Base-by-base conservation (phyloP, 2,888 invertebrate species). In the Fragum fragum region DNA sequence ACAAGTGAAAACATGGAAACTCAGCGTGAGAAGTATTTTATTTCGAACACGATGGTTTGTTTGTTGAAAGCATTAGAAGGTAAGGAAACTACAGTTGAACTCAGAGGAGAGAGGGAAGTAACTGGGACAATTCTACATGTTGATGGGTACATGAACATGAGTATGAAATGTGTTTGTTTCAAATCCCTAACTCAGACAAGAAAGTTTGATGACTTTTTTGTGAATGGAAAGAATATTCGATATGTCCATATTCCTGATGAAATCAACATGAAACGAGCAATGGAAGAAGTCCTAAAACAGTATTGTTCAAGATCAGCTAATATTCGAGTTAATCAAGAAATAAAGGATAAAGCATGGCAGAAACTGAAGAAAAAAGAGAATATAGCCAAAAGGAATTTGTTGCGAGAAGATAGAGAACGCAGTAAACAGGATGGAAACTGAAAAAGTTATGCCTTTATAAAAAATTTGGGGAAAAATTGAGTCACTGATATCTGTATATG, bases 231-330 rank as follows among this genome's bases (percentile, higher is more conserved):
- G 42, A 90, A 90, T 39, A 90, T 94, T 18, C 83, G 93, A 29
- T 93, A 89, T 89, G 93, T 94, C 0, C 92, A 93, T 59, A 91
- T 93, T 32, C 93, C 93, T n/a, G 93, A 93, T 76, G 88, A 92
- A 72, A 81, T 94, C 6, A 86, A 93, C 70, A 92, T 93, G 74
- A 83, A 86, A 61, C 77, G 85, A 32, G 86, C 90, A 0, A 91
- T 93, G 82, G 87, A 90, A 36, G 55, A 21, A 9, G 68, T 52
- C 18, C 55, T 83, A 21, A 80, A 72, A 61, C 14, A 66, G 57
- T 76, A 70, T 53, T 70, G 71, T 76, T n/a, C 71, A 1, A 21
- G 76, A n/a, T 63, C 42, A 29, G 76, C 83, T 0, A 66, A 73
- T 18, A 9, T 66, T n/a, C 28, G 82, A 21, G 76, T 85, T 2